Percentiles rank a stretch among this genome's conserved stretches.
These are phyloP conservation scores for Venturia canescens DNA, from an alignment of 1,140 invertebrate genomes.

Conservation along the genomic window DNA sequence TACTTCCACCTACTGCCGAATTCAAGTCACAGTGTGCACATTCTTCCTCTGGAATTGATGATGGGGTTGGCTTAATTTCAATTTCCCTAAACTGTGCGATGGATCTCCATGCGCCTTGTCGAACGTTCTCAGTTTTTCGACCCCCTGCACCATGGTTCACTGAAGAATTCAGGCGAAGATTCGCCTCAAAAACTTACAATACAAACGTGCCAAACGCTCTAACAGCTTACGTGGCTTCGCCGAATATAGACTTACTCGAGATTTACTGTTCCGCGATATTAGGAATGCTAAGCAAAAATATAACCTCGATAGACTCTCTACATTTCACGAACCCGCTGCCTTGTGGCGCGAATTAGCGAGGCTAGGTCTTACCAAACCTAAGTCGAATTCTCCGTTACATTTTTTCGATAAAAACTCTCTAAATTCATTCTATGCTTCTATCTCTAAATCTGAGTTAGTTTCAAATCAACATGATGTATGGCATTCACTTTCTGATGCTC, in stretches of 20 bases:
- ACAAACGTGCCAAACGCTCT: neutral
- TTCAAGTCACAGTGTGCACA: too few species aligned
- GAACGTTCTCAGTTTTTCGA: too few species aligned
- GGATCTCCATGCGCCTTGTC: too few species aligned
- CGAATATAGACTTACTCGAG: neutral
- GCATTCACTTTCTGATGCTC: neutral
- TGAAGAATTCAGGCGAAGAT: neutral
- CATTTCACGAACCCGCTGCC: neutral
- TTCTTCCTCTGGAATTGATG: too few species aligned
- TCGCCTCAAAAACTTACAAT: neutral
- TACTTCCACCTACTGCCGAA: too few species aligned
- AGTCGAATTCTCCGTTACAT: neutral
- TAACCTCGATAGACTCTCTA: neutral
- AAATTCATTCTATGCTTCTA: too few species aligned
- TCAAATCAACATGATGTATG: neutral
- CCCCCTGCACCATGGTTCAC: neutral
- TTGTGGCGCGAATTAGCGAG: slow-evolving; percentile 2
- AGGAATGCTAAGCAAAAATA: neutral
- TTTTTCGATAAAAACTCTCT: neutral
- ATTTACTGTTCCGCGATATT: neutral
- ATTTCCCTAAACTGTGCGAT: too few species aligned
- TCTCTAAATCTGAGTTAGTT: neutral
- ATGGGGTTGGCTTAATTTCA: too few species aligned
- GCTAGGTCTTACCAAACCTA: neutral
- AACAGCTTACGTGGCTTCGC: neutral